phyloP scores from a whole-genome alignment of 2,113 vertebrate species.

The Opisthocomus hoazin region DNA sequence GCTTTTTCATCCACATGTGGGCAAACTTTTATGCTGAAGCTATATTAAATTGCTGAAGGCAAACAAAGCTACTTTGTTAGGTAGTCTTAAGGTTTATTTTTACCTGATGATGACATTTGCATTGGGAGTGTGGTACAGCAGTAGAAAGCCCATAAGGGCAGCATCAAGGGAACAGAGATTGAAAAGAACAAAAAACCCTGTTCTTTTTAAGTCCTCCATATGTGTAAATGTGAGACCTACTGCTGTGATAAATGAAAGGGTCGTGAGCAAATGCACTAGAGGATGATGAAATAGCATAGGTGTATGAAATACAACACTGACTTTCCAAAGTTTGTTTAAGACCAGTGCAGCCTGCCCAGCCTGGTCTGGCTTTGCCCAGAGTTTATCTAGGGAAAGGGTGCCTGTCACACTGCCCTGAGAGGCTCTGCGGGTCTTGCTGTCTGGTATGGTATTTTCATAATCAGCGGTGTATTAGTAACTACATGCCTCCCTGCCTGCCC shows the following conservation, averaged over 20 bases:
- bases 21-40: slow-evolving; percentile 50
- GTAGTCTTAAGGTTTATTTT: slow-evolving; percentile 55
- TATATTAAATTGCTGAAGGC: slow-evolving; percentile 62
- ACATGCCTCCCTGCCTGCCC: neutral
- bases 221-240: slow-evolving; percentile 39
- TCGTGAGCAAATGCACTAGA: neutral
- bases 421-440: neutral
- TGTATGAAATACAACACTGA: neutral
- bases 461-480: neutral
- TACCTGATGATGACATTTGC: slow-evolving; percentile 64
- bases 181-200: neutral
- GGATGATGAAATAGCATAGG: neutral
- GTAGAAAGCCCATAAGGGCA: slow-evolving; percentile 40
- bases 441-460: neutral
- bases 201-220: neutral
- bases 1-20: slow-evolving; percentile 31
- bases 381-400: neutral
- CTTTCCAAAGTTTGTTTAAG: neutral
- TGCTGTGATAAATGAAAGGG: neutral
- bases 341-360: neutral
- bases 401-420: rapidly evolving
- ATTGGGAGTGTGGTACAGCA: slow-evolving; percentile 45
- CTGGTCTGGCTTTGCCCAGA: neutral
- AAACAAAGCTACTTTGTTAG: slow-evolving; percentile 61
- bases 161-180: slow-evolving; percentile 29